A percentile compares a stretch with the other conserved stretches of the same genome.
These are phyloP conservation scores for Phanerotoma sp. DNA, from an alignment of 2,888 invertebrate genomes.

Conservation along the genomic window DNA sequence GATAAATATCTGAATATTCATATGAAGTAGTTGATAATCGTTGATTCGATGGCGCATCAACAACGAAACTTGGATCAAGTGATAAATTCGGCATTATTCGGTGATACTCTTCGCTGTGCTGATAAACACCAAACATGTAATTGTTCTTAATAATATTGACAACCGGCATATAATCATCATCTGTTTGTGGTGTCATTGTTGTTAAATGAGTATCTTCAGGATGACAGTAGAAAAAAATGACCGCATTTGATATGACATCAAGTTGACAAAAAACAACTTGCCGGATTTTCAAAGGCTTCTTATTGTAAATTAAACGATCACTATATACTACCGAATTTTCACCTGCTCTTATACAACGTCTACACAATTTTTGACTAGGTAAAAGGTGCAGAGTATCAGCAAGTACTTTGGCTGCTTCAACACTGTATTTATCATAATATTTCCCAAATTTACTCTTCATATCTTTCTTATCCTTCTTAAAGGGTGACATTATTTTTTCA, in stretches of 20 bases:
- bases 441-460: slow-evolving; percentile 35
- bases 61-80: slow-evolving; percentile 41
- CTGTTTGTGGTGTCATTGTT: too few species aligned
- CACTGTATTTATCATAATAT: slow-evolving; percentile 37
- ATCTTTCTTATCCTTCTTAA: too few species aligned
- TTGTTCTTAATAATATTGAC: slow-evolving; percentile 41
- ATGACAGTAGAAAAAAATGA: too few species aligned
- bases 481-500: too few species aligned
- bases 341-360: slow-evolving; percentile 36
- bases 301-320: slow-evolving; percentile 46
- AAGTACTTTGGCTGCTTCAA: slow-evolving; percentile 31
- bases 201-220: too few species aligned
- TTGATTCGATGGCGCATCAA: too few species aligned
- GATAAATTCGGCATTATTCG: too few species aligned
- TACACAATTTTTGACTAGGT: slow-evolving; percentile 37
- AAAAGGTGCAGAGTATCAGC: slow-evolving; percentile 26
- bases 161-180: slow-evolving; percentile 45
- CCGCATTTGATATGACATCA: too few species aligned
- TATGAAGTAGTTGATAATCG: too few species aligned
- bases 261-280: slow-evolving; percentile 38
- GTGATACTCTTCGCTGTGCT: too few species aligned
- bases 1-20: slow-evolving; percentile 41
- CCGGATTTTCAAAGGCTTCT: slow-evolving; percentile 38
- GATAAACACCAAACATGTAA: slow-evolving; percentile 43
- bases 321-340: slow-evolving; percentile 47